phyloP scores from a whole-genome alignment of 64 coral and sea anemone species.

The Hydrozoanthus tunicans region DNA sequence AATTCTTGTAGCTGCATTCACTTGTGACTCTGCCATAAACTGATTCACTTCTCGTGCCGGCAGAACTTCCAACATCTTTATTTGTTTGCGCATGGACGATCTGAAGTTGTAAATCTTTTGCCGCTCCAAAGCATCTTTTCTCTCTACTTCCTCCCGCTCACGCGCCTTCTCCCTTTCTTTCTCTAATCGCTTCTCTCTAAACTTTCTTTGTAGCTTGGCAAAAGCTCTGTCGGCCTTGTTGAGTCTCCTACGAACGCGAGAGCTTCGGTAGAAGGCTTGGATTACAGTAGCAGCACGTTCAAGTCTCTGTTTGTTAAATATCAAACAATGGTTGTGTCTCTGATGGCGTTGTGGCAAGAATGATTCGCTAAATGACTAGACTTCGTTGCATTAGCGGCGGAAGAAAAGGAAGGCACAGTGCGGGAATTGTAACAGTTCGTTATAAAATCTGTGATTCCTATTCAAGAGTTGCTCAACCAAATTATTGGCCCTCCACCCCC shows the following conservation, averaged over 20 bases:
- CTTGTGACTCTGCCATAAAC: constrained; percentile 76
- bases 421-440: too few relatives aligned
- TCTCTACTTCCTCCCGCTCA: constrained; percentile 34
- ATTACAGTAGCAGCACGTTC: constrained; percentile 74
- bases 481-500: too few relatives aligned
- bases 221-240: constrained; percentile 66
- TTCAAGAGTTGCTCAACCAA: too few relatives aligned
- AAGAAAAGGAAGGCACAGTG: too few relatives aligned
- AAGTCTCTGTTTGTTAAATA: constrained; percentile 55
- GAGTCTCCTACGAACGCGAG: constrained; percentile 53
- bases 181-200: constrained; percentile 64
- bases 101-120: constrained; percentile 76
- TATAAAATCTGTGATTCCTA: too few relatives aligned
- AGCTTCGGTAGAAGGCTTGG: constrained; percentile 77
- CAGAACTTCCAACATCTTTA: constrained; percentile 83
- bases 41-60: constrained; percentile 87
- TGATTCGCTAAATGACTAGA: too few relatives aligned
- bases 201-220: constrained; percentile 70
- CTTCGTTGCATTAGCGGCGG: too few relatives aligned
- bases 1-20: constrained; percentile 73
- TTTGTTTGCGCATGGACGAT: constrained; percentile 81
- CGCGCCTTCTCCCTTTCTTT: constrained; percentile 50
- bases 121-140: constrained; percentile 58
- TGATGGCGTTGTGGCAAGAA: too few relatives aligned
- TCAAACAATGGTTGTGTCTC: neutral